phyloP scores from a whole-genome alignment of 1,140 invertebrate genomes.

The Oryctes rhinoceros region DNA sequence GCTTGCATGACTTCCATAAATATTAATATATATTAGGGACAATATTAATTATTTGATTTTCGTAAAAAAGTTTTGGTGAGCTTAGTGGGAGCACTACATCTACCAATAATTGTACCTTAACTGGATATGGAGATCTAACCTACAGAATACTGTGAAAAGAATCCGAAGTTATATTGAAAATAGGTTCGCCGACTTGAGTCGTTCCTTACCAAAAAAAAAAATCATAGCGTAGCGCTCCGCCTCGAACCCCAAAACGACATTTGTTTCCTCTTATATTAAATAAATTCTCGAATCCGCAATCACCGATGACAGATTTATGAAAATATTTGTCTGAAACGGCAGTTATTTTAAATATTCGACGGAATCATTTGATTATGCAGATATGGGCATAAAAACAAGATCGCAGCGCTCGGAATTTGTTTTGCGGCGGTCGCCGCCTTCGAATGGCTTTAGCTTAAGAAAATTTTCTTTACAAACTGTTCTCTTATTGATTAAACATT shows the following conservation, averaged over 20 bases:
- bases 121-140: background rate
- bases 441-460: conserved; percentile 42
- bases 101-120: too few relatives aligned
- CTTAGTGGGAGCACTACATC: too few relatives aligned
- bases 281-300: conserved; percentile 58
- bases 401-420: conserved; percentile 44
- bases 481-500: conserved; percentile 30
- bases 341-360: conserved; percentile 61
- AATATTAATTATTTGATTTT: too few relatives aligned
- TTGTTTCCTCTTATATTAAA: conserved; percentile 51
- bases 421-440: conserved; percentile 42
- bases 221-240: background rate
- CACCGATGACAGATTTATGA: conserved; percentile 62
- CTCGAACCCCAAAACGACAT: conserved; percentile 38
- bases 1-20: too few relatives aligned
- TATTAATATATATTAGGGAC: too few relatives aligned
- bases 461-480: conserved; percentile 39
- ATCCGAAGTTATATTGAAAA: conserved; percentile 22
- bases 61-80: too few relatives aligned
- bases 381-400: conserved; percentile 56
- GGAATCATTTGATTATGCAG: conserved; percentile 62
- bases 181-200: background rate
- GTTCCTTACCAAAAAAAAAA: background rate
- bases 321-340: conserved; percentile 61
- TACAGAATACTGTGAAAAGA: conserved; percentile 21